These are phyloP conservation scores for Rhamphomyia laevipes DNA, from an alignment of 2,888 invertebrate genomes.

Conservation along the genomic window DNA sequence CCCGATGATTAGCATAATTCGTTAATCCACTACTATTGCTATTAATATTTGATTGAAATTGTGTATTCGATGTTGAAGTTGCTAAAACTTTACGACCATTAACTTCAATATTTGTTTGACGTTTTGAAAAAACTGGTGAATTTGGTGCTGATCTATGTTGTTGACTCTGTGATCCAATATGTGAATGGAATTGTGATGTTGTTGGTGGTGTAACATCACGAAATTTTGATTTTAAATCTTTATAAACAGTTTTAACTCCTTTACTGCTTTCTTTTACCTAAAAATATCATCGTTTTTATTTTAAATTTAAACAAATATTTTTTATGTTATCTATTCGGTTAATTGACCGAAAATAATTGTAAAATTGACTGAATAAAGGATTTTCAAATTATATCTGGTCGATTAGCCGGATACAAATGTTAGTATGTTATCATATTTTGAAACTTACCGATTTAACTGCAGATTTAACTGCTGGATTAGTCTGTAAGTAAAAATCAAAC, in stretches of 20 bases:
- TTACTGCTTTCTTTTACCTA: conserved; percentile 63
- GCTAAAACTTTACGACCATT: conserved; percentile 5
- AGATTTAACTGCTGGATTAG: conserved; percentile 86
- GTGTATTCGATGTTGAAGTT: conserved; percentile 33
- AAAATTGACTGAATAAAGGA: too few species aligned
- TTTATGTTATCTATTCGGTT: too few species aligned
- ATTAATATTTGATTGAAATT: conserved; percentile 31
- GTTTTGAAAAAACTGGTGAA: conserved; percentile 49
- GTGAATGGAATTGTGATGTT: conserved; percentile 11
- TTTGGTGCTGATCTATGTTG: conserved; percentile 51
- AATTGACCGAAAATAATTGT: too few species aligned
- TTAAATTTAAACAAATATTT: too few species aligned
- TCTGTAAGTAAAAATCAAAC: conserved; percentile 45
- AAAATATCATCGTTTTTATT: background rate
- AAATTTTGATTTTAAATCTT: conserved; percentile 57
- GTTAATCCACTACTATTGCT: conserved; percentile 19
- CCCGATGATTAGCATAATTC: conserved; percentile 20
- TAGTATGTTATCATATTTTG: background rate
- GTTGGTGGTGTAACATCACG: conserved; percentile 35
- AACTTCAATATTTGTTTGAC: conserved; percentile 23
- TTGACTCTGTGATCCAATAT: conserved; percentile 18
- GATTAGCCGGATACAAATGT: too few species aligned
- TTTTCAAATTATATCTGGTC: too few species aligned
- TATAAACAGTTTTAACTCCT: conserved; percentile 66
- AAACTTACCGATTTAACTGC: conserved; percentile 86